A percentile compares a stretch with the other conserved stretches of the same genome.
phyloP scores from a whole-genome alignment of 2,888 invertebrate genomes.

The Ormyrus pomaceus region DNA sequence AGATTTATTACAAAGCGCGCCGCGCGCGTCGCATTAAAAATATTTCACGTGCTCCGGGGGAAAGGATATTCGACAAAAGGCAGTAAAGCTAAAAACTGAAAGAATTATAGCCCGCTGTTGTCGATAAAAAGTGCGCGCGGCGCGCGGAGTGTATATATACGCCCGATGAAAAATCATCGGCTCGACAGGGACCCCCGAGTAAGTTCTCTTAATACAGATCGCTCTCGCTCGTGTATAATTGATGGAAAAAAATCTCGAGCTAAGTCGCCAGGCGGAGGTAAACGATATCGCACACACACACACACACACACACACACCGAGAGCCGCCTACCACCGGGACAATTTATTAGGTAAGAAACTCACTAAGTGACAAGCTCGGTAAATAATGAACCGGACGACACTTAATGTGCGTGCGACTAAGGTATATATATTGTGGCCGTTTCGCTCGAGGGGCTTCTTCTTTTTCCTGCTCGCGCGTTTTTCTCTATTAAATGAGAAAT shows the following conservation, averaged over 20 bases:
- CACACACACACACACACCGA: not conserved
- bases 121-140: no score
- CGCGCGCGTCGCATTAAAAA: no score
- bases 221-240: not conserved
- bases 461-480: not conserved
- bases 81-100: no score
- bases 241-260: not conserved
- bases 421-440: no score
- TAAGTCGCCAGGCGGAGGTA: no score
- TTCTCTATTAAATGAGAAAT: not conserved
- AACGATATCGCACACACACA: not conserved
- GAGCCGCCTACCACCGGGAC: not conserved
- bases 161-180: not conserved
- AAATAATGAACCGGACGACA: slow-evolving; percentile 47
- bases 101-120: no score
- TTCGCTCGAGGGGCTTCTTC: not conserved
- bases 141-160: no score
- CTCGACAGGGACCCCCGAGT: not conserved
- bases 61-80: no score
- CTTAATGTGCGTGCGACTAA: slow-evolving; percentile 3
- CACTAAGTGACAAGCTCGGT: slow-evolving; percentile 51
- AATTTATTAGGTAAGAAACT: slow-evolving; percentile 51
- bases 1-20: no score
- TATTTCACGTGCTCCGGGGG: no score
- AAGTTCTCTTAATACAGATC: no score